Conservation (phyloP, 2,797 vertebrate species). For the Sebastes itinus region DNA sequence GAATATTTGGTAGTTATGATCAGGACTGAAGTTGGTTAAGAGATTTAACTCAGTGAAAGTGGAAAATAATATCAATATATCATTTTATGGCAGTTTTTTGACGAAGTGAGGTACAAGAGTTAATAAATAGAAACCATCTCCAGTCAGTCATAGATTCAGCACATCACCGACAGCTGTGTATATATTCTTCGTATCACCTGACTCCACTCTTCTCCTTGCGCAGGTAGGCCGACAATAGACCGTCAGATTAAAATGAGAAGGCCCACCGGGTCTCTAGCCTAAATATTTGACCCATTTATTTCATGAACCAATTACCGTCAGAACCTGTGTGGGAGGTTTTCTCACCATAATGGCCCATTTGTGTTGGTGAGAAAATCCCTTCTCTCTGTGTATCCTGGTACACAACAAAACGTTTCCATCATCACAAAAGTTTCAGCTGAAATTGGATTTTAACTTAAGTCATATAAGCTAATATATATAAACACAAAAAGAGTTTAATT, state of each 20-base stretch:
- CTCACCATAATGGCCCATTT: constrained; percentile 9
- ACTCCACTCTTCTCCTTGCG: neutral
- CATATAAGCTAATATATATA: neutral
- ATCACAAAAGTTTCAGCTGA: neutral
- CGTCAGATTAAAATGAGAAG: constrained; percentile 26
- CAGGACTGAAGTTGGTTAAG: too few relatives aligned
- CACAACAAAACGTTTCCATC: neutral
- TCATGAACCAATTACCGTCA: constrained; percentile 40
- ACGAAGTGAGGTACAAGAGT: neutral
- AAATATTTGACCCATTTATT: constrained; percentile 57
- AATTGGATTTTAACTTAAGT: neutral
- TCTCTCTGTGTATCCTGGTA: neutral
- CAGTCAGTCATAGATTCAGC: neutral
- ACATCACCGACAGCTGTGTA: neutral
- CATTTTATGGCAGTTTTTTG: too few relatives aligned
- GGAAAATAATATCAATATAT: too few relatives aligned
- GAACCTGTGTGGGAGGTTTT: constrained; percentile 39
- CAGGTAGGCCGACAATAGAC: constrained; percentile 31
- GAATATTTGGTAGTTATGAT: too few relatives aligned
- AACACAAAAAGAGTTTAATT: neutral
- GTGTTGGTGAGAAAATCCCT: constrained; percentile 38
- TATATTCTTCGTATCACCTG: neutral
- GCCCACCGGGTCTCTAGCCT: constrained; percentile 38
- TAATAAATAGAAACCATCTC: too few relatives aligned
- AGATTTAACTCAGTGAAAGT: too few relatives aligned